These are phyloP conservation scores for Stichopus horrens DNA, from an alignment of 53 echinoderm and acorn worm species.

Conservation along the genomic window DNA sequence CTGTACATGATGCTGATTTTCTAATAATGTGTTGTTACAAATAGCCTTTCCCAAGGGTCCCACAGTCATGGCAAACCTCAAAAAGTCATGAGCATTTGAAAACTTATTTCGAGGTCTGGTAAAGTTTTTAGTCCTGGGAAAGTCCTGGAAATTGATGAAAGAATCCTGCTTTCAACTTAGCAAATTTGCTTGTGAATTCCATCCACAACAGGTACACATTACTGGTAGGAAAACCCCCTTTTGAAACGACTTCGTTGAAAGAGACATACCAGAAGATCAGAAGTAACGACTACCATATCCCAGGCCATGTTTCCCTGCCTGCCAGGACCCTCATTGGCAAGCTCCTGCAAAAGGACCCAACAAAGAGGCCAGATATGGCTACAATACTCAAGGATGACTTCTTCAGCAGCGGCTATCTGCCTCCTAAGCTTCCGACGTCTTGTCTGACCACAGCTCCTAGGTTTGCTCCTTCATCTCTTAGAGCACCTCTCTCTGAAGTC, in stretches of 20 bases:
- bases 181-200: too few species aligned
- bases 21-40: too few species aligned
- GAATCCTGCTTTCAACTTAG: too few species aligned
- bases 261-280: constrained; percentile 89
- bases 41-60: too few species aligned
- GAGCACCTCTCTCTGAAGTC: constrained; percentile 79
- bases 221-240: constrained; percentile 96
- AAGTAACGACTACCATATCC: constrained; percentile 87
- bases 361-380: constrained; percentile 64
- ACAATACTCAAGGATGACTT: constrained; percentile 73
- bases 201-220: constrained; percentile 53
- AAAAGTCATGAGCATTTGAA: too few species aligned
- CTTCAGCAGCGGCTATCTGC: constrained; percentile 85
- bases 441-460: constrained; percentile 90
- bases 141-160: too few species aligned
- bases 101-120: too few species aligned
- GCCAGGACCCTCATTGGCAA: constrained; percentile 74
- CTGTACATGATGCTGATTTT: too few species aligned
- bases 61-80: too few species aligned
- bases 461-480: constrained; percentile 54
- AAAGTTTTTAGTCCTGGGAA: too few species aligned
- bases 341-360: constrained; percentile 68
- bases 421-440: constrained; percentile 80
- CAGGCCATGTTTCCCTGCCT: constrained; percentile 60
- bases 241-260: constrained; percentile 89